These are phyloP conservation scores for Peucedramus taeniatus DNA, from an alignment of 2,113 vertebrate species.

Conservation along the genomic window DNA sequence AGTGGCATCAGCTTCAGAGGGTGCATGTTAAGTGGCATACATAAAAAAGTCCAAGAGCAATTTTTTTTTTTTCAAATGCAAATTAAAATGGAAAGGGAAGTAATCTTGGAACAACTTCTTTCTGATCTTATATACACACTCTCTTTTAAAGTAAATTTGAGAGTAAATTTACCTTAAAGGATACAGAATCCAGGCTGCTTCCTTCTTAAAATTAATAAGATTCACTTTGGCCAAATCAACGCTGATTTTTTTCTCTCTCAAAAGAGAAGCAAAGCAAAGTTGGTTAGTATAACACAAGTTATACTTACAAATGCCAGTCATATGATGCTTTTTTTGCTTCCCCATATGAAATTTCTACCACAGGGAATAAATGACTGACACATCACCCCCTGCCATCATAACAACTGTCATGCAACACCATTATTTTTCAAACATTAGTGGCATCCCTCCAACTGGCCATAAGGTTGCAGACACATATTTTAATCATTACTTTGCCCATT, in stretches of 20 bases:
- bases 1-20: not conserved
- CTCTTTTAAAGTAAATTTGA: not conserved
- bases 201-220: not conserved
- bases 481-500: not conserved
- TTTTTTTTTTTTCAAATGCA: not conserved
- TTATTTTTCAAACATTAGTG: not conserved
- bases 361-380: not conserved
- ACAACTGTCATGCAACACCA: not conserved
- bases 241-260: not conserved
- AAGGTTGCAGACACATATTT: not conserved
- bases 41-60: not conserved
- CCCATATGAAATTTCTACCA: not conserved
- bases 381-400: not conserved
- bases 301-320: not conserved
- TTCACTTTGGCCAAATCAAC: not conserved
- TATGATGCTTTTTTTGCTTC: slow-evolving; percentile 16
- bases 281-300: not conserved
- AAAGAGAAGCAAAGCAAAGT: not conserved
- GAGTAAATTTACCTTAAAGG: not conserved
- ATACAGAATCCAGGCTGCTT: not conserved
- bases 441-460: not conserved
- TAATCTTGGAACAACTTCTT: not conserved
- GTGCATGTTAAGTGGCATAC: not conserved
- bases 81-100: not conserved
- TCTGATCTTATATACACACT: not conserved